Conservation (phyloP, 2,113 vertebrate genomes). For the Otolemur garnettii region DNA sequence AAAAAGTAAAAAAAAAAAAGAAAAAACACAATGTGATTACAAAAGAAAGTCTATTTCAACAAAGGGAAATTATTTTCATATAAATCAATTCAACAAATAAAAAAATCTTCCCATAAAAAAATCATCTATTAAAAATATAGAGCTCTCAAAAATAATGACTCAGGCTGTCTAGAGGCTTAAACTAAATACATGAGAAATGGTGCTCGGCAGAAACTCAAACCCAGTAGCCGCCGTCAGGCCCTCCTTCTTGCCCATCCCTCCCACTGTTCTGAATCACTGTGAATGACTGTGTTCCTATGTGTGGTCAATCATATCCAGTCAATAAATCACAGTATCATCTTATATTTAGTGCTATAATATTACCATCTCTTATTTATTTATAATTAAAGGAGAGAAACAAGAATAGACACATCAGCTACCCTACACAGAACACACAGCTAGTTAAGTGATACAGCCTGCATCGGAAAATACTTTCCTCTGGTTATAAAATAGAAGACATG, state of each 20-base stretch:
- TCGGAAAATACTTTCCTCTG: background rate
- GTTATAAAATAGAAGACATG: background rate
- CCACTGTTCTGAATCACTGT: background rate
- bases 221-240: background rate
- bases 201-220: background rate
- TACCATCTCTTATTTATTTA: background rate
- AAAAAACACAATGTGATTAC: background rate
- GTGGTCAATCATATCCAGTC: background rate
- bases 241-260: background rate
- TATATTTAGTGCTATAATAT: background rate
- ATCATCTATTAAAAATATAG: background rate
- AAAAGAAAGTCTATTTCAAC: background rate
- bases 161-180: background rate
- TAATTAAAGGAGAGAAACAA: background rate
- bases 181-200: background rate
- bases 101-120: background rate
- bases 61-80: background rate
- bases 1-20: background rate
- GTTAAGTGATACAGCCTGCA: background rate
- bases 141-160: background rate
- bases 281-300: background rate
- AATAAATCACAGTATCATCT: background rate
- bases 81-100: constrained; percentile 9
- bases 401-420: background rate
- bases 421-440: background rate